These are phyloP conservation scores for Orycteropus afer DNA, from an alignment of 2,113 vertebrate genomes.

Conservation along the genomic window DNA sequence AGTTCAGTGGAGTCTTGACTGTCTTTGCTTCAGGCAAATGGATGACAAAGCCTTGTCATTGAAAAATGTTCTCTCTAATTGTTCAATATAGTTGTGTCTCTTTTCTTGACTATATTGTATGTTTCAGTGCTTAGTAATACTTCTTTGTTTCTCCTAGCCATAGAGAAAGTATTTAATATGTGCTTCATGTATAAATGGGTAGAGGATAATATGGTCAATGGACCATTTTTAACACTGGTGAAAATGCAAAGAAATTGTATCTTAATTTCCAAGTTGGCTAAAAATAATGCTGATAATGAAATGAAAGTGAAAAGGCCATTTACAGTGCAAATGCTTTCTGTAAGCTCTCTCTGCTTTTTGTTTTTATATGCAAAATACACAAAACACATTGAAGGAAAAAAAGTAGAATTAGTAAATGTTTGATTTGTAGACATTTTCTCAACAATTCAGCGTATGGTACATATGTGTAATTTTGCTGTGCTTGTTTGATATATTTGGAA, in stretches of 20 bases:
- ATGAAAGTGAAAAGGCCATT: background rate
- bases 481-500: background rate
- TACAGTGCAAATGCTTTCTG: background rate
- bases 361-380: background rate
- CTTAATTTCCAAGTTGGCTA: conserved; percentile 11
- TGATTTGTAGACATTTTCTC: background rate
- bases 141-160: background rate
- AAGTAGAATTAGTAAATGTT: background rate
- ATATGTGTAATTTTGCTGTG: background rate
- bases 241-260: conserved; percentile 3
- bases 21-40: background rate
- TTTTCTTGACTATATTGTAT: background rate
- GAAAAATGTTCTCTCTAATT: background rate
- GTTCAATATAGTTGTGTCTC: background rate
- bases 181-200: background rate
- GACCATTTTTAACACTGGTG: background rate
- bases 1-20: background rate
- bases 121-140: background rate
- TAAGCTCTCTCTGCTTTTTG: background rate
- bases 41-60: background rate
- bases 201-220: background rate
- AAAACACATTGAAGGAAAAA: background rate
- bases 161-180: background rate
- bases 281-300: background rate
- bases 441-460: background rate